Percentiles rank a stretch among this genome's conserved stretches.
Conservation (phyloP, 1,140 invertebrate species). For the Acyrthosiphon pisum region DNA sequence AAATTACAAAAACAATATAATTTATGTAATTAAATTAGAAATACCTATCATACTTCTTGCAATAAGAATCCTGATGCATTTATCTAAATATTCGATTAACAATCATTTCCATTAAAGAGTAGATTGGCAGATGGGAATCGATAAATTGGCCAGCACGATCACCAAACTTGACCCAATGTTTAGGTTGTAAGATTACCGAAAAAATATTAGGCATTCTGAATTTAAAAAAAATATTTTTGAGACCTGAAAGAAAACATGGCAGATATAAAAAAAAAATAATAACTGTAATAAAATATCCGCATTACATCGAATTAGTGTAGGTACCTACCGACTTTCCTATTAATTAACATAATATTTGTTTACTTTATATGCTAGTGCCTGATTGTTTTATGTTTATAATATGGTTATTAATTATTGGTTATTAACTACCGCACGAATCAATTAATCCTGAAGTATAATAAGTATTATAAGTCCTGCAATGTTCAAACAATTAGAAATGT, state of each 20-base stretch:
- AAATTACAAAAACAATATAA: background rate
- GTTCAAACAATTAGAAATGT: background rate
- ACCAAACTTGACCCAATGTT: background rate
- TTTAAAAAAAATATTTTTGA: too few relatives aligned
- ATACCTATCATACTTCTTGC: background rate
- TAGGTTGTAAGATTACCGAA: background rate
- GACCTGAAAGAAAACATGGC: too few relatives aligned
- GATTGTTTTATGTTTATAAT: too few relatives aligned
- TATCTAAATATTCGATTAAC: too few relatives aligned
- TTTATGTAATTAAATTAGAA: background rate
- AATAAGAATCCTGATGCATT: background rate
- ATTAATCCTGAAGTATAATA: background rate
- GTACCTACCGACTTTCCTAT: background rate
- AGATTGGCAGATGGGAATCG: too few relatives aligned
- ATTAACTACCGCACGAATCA: background rate
- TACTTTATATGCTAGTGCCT: background rate
- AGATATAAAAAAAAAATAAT: too few relatives aligned
- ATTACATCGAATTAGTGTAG: too few relatives aligned
- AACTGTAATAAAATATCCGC: too few relatives aligned
- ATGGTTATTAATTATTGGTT: background rate
- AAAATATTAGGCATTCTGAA: background rate
- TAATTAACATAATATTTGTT: background rate
- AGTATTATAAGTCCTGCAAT: background rate
- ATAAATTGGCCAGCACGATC: too few relatives aligned
- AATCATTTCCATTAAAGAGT: too few relatives aligned